phyloP scores from a whole-genome alignment of 53 echinoderm and acorn worm species.

The Glandiceps talaboti region DNA sequence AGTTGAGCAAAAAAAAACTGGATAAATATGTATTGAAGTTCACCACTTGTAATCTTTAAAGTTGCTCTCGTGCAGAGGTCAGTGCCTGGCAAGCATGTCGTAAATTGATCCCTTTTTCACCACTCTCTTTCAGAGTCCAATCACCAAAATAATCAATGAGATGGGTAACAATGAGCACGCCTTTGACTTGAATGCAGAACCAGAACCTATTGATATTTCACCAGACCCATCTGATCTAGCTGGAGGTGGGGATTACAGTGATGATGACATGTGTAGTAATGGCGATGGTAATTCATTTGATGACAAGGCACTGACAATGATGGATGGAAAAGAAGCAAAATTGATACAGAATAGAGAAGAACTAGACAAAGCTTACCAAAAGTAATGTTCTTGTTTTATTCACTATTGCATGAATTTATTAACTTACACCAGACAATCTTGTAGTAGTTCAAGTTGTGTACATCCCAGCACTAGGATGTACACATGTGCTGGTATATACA shows the following conservation, averaged over 20 bases:
- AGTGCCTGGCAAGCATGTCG: too few relatives aligned
- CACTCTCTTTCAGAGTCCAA: constrained; percentile 40
- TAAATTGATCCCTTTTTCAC: too few relatives aligned
- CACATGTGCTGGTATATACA: too few relatives aligned
- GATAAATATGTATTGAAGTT: too few relatives aligned
- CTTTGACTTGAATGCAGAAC: constrained; percentile 77
- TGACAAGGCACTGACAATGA: constrained; percentile 47
- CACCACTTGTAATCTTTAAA: too few relatives aligned
- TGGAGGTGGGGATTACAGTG: constrained; percentile 43
- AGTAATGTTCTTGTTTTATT: neutral
- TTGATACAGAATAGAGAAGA: constrained; percentile 17
- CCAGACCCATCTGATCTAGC: constrained; percentile 21
- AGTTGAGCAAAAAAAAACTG: too few relatives aligned
- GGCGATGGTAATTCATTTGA: constrained; percentile 8
- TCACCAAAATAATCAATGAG: constrained; percentile 34
- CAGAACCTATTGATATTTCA: constrained; percentile 62
- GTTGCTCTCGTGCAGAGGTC: too few relatives aligned
- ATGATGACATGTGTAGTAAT: constrained; percentile 23
- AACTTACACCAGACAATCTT: too few relatives aligned
- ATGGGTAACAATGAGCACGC: constrained; percentile 48
- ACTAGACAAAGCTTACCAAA: neutral
- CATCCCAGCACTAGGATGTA: too few relatives aligned
- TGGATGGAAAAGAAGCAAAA: constrained; percentile 54
- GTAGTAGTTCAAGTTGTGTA: too few relatives aligned
- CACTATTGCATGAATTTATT: neutral